Percentiles rank a stretch among this genome's conserved stretches.
Evolutionary conservation across 2,888 invertebrate genomes (phyloP).

Genomic region (Orchesellides sinensis): DNA sequence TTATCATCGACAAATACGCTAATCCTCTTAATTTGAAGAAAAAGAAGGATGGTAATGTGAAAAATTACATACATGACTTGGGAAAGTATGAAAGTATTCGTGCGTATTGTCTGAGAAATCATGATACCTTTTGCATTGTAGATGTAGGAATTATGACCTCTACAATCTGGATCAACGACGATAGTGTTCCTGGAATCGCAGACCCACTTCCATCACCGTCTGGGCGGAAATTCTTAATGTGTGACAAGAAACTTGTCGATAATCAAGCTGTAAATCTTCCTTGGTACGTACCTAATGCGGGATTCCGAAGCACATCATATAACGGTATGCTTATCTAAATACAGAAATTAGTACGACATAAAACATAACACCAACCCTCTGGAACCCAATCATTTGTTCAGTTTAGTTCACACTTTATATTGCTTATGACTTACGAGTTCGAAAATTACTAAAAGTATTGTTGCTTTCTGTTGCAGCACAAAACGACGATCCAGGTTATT

Average conservation of each 20-base stretch:
- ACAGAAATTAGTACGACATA: background rate
- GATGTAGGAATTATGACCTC: background rate
- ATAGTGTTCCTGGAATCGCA: background rate
- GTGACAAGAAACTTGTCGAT: background rate
- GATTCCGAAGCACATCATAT: background rate
- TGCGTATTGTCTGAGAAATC: background rate
- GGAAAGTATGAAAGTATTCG: background rate
- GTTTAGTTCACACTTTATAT: background rate
- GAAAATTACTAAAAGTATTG: background rate
- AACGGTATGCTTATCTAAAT: background rate
- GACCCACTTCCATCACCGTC: slow-evolving; percentile 23
- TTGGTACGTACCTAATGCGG: background rate
- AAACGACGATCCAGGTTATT: background rate
- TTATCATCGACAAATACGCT: slow-evolving; percentile 1
- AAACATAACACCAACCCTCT: too few species aligned
- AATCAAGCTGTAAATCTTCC: background rate
- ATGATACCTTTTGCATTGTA: background rate
- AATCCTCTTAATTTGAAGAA: background rate
- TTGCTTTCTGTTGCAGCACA: background rate
- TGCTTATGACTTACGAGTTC: background rate
- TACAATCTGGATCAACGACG: background rate
- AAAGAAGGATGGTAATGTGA: too few species aligned
- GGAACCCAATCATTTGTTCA: background rate
- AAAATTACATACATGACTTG: background rate
- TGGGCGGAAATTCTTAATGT: background rate